These are phyloP conservation scores for Morone chrysops DNA, from an alignment of 2,113 vertebrate genomes.

Conservation along the genomic window DNA sequence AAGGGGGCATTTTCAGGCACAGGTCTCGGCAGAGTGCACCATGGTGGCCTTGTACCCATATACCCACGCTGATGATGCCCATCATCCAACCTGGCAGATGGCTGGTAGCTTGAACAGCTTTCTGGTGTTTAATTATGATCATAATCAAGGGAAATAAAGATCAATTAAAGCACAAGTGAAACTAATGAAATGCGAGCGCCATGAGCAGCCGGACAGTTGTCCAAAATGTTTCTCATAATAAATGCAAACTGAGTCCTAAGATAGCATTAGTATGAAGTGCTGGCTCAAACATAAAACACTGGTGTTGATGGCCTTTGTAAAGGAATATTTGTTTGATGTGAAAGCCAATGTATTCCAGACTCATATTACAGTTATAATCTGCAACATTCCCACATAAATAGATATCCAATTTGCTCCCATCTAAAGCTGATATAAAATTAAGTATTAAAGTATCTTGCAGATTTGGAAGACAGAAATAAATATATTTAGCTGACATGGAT, in stretches of 20 bases:
- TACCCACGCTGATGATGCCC: slow-evolving; percentile 75
- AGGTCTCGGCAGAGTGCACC: slow-evolving; percentile 54
- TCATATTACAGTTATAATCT: not conserved
- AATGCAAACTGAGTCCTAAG: slow-evolving; percentile 60
- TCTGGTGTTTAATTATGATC: slow-evolving; percentile 87
- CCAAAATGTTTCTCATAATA: slow-evolving; percentile 71
- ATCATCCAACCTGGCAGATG: slow-evolving; percentile 82
- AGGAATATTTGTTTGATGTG: slow-evolving; percentile 26
- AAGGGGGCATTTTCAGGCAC: slow-evolving; percentile 47
- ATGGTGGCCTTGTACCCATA: slow-evolving; percentile 70
- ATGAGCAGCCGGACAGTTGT: slow-evolving; percentile 79
- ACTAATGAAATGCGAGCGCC: slow-evolving; percentile 82
- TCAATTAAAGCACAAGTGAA: slow-evolving; percentile 85
- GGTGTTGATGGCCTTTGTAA: slow-evolving; percentile 24
- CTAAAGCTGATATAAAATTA: not conserved
- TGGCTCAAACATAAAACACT: slow-evolving; percentile 33
- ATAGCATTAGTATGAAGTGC: slow-evolving; percentile 53
- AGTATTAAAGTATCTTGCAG: not conserved
- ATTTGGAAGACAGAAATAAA: not conserved
- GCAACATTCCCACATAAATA: slow-evolving; percentile 7
- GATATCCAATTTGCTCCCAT: slow-evolving; percentile 13
- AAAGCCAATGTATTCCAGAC: slow-evolving; percentile 15
- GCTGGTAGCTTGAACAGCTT: slow-evolving; percentile 81
- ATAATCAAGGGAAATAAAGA: slow-evolving; percentile 86
- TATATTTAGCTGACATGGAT: not conserved